Conservation (phyloP, 2,113 vertebrate species). For the Corydoras maculifer region DNA sequence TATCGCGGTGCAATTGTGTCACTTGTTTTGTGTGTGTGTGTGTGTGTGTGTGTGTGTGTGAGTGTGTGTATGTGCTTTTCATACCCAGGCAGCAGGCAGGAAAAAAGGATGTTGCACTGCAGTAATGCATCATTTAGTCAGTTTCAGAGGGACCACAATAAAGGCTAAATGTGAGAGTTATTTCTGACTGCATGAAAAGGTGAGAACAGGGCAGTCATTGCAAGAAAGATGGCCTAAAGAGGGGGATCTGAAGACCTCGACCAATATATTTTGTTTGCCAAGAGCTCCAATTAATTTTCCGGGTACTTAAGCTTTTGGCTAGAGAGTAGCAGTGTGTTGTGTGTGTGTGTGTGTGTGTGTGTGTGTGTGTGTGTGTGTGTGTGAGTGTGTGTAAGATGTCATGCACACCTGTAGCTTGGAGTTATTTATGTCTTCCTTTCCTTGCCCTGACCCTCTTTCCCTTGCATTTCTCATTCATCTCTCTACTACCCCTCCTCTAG, state of each 20-base stretch:
- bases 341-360: slow-evolving; percentile 2
- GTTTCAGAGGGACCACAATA: background rate
- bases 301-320: slow-evolving; percentile 21
- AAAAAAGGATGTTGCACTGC: background rate
- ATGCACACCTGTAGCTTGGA: slow-evolving; percentile 28
- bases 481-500: slow-evolving; percentile 1
- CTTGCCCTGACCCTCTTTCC: background rate
- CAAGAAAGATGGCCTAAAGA: slow-evolving; percentile 17
- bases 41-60: slow-evolving; percentile 5
- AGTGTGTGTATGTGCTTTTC: background rate
- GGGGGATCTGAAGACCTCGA: slow-evolving; percentile 27
- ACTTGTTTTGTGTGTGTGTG: background rate
- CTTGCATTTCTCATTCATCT: slow-evolving; percentile 3
- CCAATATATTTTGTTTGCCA: slow-evolving; percentile 26
- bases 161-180: slow-evolving; percentile 25
- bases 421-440: slow-evolving; percentile 8
- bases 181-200: slow-evolving; percentile 11
- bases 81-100: background rate
- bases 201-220: slow-evolving; percentile 1
- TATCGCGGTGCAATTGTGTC: too few relatives aligned
- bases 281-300: slow-evolving; percentile 37
- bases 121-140: slow-evolving; percentile 10
- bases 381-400: slow-evolving; percentile 18
- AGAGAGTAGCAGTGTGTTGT: slow-evolving; percentile 19
- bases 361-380: slow-evolving; percentile 2